Evolutionary conservation across 2,888 invertebrate species (phyloP).

Genomic region (Aporophyla nigra): DNA sequence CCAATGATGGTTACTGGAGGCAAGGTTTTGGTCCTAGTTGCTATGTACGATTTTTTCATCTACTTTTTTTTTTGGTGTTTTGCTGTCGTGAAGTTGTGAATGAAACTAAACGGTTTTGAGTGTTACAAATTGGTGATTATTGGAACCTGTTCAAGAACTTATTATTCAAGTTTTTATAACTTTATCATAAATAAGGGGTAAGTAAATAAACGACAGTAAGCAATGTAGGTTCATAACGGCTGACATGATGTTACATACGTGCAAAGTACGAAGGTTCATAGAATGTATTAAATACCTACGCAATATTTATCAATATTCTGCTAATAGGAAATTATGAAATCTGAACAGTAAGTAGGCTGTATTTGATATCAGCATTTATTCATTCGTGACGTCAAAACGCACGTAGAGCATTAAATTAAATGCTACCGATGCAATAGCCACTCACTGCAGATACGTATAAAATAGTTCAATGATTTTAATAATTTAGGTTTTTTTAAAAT

Average conservation of each 20-base stretch:
- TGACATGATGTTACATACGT: slow-evolving; percentile 30
- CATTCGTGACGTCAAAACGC: slow-evolving; percentile 39
- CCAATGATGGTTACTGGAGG: slow-evolving; percentile 10
- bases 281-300: slow-evolving; percentile 29
- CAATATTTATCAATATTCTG: slow-evolving; percentile 25
- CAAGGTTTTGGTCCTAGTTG: not conserved
- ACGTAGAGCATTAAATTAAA: slow-evolving; percentile 31
- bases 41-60: not conserved
- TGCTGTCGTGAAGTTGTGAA: not conserved
- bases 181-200: not conserved
- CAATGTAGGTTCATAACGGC: not conserved
- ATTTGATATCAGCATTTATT: slow-evolving; percentile 45
- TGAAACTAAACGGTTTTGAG: not conserved
- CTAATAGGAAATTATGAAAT: slow-evolving; percentile 44
- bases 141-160: not conserved
- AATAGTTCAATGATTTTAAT: slow-evolving; percentile 1
- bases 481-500: not conserved
- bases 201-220: not conserved
- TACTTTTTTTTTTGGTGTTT: not conserved
- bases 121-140: slow-evolving; percentile 6
- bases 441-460: not conserved
- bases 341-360: slow-evolving; percentile 41
- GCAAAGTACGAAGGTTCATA: slow-evolving; percentile 5
- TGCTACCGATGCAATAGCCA: slow-evolving; percentile 22
- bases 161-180: too few species aligned